Conservation (phyloP, 2,888 invertebrate species). For the Punctoribates punctum region DNA sequence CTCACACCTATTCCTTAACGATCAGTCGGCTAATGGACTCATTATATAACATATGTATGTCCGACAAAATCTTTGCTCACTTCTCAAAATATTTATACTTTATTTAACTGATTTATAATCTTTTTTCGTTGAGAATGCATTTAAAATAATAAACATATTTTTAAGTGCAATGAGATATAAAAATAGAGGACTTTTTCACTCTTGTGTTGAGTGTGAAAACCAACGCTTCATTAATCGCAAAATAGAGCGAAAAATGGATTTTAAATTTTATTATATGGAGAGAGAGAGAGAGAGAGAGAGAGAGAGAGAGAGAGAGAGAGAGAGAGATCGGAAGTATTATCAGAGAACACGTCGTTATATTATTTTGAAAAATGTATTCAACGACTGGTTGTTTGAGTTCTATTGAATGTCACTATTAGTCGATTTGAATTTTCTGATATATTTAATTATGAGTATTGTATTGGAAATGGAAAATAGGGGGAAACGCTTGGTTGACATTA, state of each 20-base stretch:
- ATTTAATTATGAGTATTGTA: not conserved
- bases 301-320: no score
- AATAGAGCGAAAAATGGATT: conserved; percentile 10
- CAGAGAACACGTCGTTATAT: not conserved
- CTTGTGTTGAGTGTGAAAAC: conserved; percentile 16
- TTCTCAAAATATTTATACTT: not conserved
- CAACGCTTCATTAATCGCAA: conserved; percentile 16
- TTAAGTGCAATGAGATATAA: not conserved
- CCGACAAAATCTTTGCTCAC: not conserved
- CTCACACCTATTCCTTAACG: not conserved
- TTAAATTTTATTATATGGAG: not conserved
- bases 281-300: not conserved
- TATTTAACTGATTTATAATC: not conserved
- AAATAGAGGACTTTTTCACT: not conserved
- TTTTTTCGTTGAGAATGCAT: not conserved
- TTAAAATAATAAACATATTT: conserved; percentile 21
- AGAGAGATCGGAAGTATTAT: not conserved
- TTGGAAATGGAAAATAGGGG: not conserved
- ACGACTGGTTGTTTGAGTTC: not conserved
- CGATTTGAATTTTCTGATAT: not conserved
- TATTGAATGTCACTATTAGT: not conserved
- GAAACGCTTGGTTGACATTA: not conserved
- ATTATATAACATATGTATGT: not conserved
- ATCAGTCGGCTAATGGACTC: not conserved
- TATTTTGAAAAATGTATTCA: not conserved